These are phyloP conservation scores for Ischnus inquisitorius DNA, from an alignment of 2,888 invertebrate genomes.

Conservation along the genomic window DNA sequence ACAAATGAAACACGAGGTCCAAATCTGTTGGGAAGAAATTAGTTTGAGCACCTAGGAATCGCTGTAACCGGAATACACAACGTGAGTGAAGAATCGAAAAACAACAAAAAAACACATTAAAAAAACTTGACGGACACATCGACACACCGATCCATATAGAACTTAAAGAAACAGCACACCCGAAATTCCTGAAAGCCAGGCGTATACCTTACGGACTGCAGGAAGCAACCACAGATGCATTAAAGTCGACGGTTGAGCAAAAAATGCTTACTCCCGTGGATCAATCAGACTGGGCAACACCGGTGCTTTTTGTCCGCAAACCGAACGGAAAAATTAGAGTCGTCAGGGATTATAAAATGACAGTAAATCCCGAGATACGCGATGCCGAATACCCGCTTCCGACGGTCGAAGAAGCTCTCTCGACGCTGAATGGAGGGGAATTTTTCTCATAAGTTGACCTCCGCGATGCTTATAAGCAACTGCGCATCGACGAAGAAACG, in stretches of 20 bases:
- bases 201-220: conserved; percentile 30
- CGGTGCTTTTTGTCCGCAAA: conserved; percentile 64
- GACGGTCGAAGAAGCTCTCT: conserved; percentile 69
- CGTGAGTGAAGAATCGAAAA: neutral
- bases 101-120: conserved; percentile 1
- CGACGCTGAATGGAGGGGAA: conserved; percentile 57
- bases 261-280: conserved; percentile 46
- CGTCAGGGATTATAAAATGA: conserved; percentile 70
- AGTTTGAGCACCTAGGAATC: conserved; percentile 35
- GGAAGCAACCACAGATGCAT: neutral
- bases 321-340: conserved; percentile 60
- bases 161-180: conserved; percentile 36
- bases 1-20: neutral
- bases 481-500: conserved; percentile 64
- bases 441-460: neutral
- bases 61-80: conserved; percentile 38
- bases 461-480: neutral
- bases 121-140: neutral
- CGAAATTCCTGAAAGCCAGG: conserved; percentile 45
- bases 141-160: conserved; percentile 9
- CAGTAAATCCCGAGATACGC: conserved; percentile 74
- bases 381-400: conserved; percentile 73
- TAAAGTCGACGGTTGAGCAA: neutral
- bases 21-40: conserved; percentile 50
- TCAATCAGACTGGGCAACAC: conserved; percentile 68